These are phyloP conservation scores for Peromyscus attwateri DNA, from an alignment of 2,797 vertebrate genomes.

Conservation along the genomic window DNA sequence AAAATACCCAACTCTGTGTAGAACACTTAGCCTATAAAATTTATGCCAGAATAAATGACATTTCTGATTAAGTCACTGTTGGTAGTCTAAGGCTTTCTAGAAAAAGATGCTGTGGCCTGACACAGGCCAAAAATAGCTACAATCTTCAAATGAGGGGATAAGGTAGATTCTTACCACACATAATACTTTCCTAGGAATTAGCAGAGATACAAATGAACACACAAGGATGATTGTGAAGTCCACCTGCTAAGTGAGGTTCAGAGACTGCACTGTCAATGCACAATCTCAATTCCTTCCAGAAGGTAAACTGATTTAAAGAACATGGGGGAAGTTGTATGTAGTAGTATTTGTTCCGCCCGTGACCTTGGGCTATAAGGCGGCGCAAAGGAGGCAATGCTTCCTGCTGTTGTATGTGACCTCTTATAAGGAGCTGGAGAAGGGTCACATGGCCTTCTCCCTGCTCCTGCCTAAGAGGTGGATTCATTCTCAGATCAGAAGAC, in stretches of 20 bases:
- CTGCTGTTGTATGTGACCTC: too few species aligned
- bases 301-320: neutral
- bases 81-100: neutral
- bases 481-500: too few species aligned
- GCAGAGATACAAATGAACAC: neutral
- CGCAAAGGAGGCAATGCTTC: too few species aligned
- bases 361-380: too few species aligned
- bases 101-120: neutral
- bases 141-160: slow-evolving; percentile 3
- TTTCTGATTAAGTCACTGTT: slow-evolving; percentile 33
- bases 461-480: too few species aligned
- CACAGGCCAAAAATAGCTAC: slow-evolving; percentile 1
- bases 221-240: neutral
- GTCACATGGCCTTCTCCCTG: too few species aligned
- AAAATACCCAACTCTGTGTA: neutral
- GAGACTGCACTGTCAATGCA: neutral
- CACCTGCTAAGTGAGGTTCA: neutral
- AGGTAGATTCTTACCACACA: neutral
- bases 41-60: neutral
- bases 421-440: too few species aligned
- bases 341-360: too few species aligned
- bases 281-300: slow-evolving; percentile 45
- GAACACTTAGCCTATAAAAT: neutral
- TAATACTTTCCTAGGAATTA: slow-evolving; percentile 6
- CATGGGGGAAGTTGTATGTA: neutral